Base-by-base conservation (phyloP, 2,797 vertebrate species). In the Anguilla marmorata region DNA sequence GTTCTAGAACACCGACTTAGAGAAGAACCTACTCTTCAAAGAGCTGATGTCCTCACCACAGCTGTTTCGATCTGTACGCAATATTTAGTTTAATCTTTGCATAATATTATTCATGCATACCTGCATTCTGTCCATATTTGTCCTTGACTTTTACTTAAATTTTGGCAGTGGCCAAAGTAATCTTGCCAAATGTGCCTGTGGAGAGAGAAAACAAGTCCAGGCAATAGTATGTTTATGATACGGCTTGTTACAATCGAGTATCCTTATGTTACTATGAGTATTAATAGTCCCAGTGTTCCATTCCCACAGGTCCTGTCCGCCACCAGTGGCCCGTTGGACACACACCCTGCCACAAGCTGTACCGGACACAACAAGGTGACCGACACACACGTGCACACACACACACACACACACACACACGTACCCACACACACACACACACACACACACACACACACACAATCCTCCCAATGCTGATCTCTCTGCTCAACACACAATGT, bases 241-340 rank as follows among this genome's bases (percentile, higher is more conserved):
- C 16, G 24, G n/a, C 52, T 12, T 56, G 60, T 74, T 58, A 3
- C n/a, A 21, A 16, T 84, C 3, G 8, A 41, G 56, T 27, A n/a
- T 84, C n/a, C 24, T 50, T 56, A 24, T 85, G 27, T 16, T 56
- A 16, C 52, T 27, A 27, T 33, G 19, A 56, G 45, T 5, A 63
- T 24, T 56, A 50, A 88, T n/a, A 63, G 80, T 7, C 41, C 58
- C 0, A 16, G 52, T 85, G n/a, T 45, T 85, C 3, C 84, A 0
- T 88, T 50, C 27, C 56, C 89, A 0, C 89, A 96, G 96, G 89
- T 96, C 87, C 89, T 93, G 41, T 92, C 89, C 72, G 86, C 84
- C 72, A 89, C 88, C 33, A 48, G 76, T 24, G 48, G 86, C 79
- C 82, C 85, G 14, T 87, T 85, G 84, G 30, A 30, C 63, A 74